These are phyloP conservation scores for Monochamus alternatus DNA, from an alignment of 2,888 invertebrate genomes.

Conservation along the genomic window DNA sequence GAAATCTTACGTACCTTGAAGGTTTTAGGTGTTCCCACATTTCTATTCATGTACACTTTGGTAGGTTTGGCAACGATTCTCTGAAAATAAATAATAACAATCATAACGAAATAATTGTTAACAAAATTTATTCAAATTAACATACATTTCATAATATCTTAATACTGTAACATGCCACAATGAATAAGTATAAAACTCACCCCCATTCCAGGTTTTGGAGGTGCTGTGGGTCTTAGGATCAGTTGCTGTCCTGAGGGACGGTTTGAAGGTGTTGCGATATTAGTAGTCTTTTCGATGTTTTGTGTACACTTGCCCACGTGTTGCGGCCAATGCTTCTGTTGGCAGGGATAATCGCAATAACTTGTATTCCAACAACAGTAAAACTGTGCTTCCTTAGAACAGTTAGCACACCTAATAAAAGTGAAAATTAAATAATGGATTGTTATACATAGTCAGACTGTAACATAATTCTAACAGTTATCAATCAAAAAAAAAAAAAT, in stretches of 20 bases:
- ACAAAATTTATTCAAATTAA: slow-evolving; percentile 35
- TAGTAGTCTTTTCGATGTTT: slow-evolving; percentile 51
- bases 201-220: slow-evolving; percentile 57
- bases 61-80: slow-evolving; percentile 63
- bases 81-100: slow-evolving; percentile 55
- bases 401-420: slow-evolving; percentile 82
- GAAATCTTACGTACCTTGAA: slow-evolving; percentile 50
- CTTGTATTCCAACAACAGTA: slow-evolving; percentile 98
- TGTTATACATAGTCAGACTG: no score
- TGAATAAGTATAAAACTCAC: slow-evolving; percentile 55
- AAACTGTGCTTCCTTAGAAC: slow-evolving; percentile 90
- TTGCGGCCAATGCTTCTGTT: slow-evolving; percentile 87
- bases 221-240: slow-evolving; percentile 57
- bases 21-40: slow-evolving; percentile 49
- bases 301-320: slow-evolving; percentile 80
- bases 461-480: no score
- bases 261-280: slow-evolving; percentile 39
- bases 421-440: not conserved
- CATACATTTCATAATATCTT: slow-evolving; percentile 36
- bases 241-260: slow-evolving; percentile 55
- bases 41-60: slow-evolving; percentile 62
- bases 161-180: slow-evolving; percentile 37
- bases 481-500: no score
- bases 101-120: slow-evolving; percentile 14
- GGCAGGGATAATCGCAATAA: slow-evolving; percentile 93